Evolutionary conservation across 2,888 invertebrate species (phyloP).

Genomic region (Tenthredo amoena): DNA sequence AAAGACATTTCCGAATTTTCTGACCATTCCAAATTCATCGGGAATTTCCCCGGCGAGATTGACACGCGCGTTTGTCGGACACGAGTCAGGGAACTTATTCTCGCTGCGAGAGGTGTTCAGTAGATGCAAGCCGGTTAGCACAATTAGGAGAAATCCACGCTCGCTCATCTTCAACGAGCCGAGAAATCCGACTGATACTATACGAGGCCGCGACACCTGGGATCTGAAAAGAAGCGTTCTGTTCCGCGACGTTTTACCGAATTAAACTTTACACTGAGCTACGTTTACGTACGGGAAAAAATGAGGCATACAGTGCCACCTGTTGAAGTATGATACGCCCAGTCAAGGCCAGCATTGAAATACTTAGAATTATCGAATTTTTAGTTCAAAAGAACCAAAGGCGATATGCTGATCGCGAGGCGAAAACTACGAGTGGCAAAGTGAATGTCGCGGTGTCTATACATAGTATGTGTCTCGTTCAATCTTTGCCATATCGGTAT

Average conservation of each 20-base stretch:
- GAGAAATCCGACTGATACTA: neutral
- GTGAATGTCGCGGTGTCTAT: neutral
- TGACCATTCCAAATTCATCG: neutral
- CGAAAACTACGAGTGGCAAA: neutral
- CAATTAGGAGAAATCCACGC: neutral
- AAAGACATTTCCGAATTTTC: neutral
- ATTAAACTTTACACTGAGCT: neutral
- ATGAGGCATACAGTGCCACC: neutral
- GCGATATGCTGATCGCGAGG: neutral
- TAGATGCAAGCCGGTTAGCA: neutral
- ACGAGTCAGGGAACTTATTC: neutral
- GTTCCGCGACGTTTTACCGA: neutral
- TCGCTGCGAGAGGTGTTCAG: neutral
- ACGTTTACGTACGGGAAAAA: neutral
- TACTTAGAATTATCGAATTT: neutral
- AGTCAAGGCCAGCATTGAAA: neutral
- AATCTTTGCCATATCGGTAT: neutral
- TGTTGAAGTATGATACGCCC: neutral
- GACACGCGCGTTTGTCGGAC: neutral
- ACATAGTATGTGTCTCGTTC: too few species aligned
- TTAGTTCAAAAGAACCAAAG: neutral
- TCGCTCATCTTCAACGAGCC: neutral
- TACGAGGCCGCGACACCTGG: neutral
- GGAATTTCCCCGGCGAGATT: neutral
- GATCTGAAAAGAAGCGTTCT: neutral